Evolutionary conservation across 2,797 vertebrate genomes (phyloP).

Genomic region (Aratinga solstitialis): DNA sequence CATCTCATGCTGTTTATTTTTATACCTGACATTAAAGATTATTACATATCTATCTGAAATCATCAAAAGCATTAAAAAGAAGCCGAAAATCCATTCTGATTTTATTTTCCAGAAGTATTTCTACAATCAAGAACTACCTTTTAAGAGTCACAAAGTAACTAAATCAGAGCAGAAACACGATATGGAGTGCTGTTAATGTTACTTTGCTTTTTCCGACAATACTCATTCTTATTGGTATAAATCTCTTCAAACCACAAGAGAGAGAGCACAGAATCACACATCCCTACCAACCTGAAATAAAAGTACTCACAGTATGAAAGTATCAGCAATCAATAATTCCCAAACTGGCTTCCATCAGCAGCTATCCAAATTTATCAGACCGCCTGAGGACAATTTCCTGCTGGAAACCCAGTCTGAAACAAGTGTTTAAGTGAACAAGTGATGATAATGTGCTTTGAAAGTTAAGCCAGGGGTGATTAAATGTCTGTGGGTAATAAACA

Average conservation of each 20-base stretch:
- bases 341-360: conserved; percentile 51
- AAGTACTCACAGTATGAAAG: conserved; percentile 34
- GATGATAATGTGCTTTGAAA: conserved; percentile 75
- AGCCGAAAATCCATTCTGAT: background rate
- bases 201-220: background rate
- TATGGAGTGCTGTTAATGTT: background rate
- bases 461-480: conserved; percentile 71
- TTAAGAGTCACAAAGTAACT: background rate
- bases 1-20: background rate
- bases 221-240: background rate
- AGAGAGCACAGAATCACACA: background rate
- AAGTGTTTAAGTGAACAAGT: conserved; percentile 51
- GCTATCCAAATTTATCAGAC: conserved; percentile 40
- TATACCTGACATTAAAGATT: background rate
- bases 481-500: conserved; percentile 60
- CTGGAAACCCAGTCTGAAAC: conserved; percentile 63
- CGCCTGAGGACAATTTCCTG: conserved; percentile 67
- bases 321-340: conserved; percentile 64
- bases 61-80: background rate
- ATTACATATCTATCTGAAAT: background rate
- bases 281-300: background rate
- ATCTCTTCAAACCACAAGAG: background rate
- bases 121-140: background rate
- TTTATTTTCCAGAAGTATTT: background rate
- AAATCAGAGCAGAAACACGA: background rate